Base-by-base conservation (phyloP, 2,797 vertebrate species). In the Loris lydekkerianus region DNA sequence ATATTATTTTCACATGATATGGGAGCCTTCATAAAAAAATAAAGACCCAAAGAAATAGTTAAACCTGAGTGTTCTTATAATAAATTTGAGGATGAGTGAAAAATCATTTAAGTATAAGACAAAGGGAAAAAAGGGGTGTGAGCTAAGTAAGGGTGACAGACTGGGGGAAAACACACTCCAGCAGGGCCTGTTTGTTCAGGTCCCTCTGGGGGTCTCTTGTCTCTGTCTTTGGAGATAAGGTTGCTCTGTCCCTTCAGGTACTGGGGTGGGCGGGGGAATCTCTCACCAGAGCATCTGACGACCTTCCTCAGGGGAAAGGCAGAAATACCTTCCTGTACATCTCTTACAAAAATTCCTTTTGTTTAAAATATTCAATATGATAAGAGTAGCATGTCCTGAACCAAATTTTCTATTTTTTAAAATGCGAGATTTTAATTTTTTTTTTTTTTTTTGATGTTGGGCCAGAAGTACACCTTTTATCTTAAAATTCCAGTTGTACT, bases 401-500 rank as follows among this genome's bases (percentile, higher is more conserved):
- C 56, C 63, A 56, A 34, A 31, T 29, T 60, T 23, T 60, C 20
- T 25, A 75, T 61, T 46, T 65, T 83, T 65, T 80, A 65, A 31
- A 67, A 56, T 86, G 46, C 69, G 14, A 27, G n/a, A 10, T 1
- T 53, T 53, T 53, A 60, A 3, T 80, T 82, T 80, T 67, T 25
- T 21, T 21, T 40, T 34, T 58, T 58, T 76, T 80, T 85, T 31
- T 34, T 34, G 63, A 2, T 76, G 1, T 72, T 78, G 27, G 4
- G 4, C 46, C 20, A 87, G 53, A 93, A 96, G 91, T 56, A 86
- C 46, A 65, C 37, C 21, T 88, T 56, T 7, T 15, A 80, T 31
- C 58, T 92, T 82, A 61, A 93, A 80, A 94, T 82, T 40, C 29
- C 29, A 91, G 56, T 29, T 78, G 46, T 84, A 77, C 3, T 76